These are phyloP conservation scores for Psophia crepitans DNA, from an alignment of 2,113 vertebrate genomes.

Conservation along the genomic window DNA sequence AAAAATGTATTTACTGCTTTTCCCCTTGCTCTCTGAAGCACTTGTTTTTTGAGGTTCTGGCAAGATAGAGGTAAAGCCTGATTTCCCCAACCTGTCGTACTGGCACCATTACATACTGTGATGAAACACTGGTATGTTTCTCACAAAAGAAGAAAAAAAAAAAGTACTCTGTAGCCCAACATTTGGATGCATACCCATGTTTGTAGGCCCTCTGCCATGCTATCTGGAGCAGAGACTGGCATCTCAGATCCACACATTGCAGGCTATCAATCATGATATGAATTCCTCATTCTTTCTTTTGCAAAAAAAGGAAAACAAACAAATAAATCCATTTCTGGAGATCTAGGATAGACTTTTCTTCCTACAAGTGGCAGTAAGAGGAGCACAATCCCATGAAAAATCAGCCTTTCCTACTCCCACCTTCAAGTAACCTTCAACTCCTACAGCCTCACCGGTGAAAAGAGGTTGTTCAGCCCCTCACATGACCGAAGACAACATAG, in stretches of 20 bases:
- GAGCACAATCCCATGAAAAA: neutral
- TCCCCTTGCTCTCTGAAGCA: neutral
- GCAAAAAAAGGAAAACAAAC: neutral
- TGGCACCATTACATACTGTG: neutral
- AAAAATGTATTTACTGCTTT: neutral
- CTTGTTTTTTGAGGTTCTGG: neutral
- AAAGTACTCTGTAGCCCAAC: neutral
- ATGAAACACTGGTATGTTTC: neutral
- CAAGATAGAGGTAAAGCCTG: neutral
- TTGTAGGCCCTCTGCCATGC: neutral
- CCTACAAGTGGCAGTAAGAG: neutral
- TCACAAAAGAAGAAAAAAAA: neutral
- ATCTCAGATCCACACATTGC: neutral
- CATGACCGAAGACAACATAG: neutral
- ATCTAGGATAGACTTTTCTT: neutral
- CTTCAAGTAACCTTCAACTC: neutral
- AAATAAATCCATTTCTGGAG: neutral
- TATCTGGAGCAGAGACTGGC: neutral
- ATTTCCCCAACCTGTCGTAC: neutral
- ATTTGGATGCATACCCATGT: neutral
- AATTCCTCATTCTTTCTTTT: neutral
- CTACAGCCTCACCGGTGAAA: fast-evolving
- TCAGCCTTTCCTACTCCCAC: neutral
- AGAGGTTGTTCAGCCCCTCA: neutral
- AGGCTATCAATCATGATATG: neutral